Conservation (phyloP, 2,797 vertebrate species). For the Gorsachius magnificus region DNA sequence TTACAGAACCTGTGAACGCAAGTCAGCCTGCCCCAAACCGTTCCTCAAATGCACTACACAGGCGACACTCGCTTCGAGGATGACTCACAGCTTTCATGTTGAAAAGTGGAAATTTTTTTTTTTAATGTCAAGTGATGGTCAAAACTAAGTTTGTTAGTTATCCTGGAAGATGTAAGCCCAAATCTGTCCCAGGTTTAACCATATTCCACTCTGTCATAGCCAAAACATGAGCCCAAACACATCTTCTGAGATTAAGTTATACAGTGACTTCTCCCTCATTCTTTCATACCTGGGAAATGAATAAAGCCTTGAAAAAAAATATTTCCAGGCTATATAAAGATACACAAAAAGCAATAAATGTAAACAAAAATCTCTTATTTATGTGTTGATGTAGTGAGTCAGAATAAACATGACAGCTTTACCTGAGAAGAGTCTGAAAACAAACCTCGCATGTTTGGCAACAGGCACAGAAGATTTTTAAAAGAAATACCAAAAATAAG, state of each 20-base stretch:
- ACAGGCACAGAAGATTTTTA: conserved; percentile 25
- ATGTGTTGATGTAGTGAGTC: conserved; percentile 47
- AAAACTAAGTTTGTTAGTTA: not conserved
- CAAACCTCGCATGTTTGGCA: conserved; percentile 60
- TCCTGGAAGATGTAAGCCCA: not conserved
- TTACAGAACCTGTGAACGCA: not conserved
- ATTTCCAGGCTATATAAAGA: conserved; percentile 34
- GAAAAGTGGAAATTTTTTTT: conserved; percentile 2
- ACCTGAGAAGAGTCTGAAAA: conserved; percentile 71
- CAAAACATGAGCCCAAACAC: not conserved
- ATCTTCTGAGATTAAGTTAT: not conserved
- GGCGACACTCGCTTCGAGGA: not conserved
- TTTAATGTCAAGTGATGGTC: not conserved
- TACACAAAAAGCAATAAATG: conserved; percentile 8
- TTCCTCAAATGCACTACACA: conserved; percentile 39
- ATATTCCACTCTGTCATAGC: not conserved
- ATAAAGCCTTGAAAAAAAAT: not conserved
- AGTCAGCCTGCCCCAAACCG: not conserved
- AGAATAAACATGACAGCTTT: conserved; percentile 68
- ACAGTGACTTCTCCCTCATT: not conserved
- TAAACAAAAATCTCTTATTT: conserved; percentile 64
- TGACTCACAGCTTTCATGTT: not conserved
- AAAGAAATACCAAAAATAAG: conserved; percentile 39
- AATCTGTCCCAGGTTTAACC: not conserved
- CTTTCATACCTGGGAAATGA: not conserved